Evolutionary conservation across 1,140 invertebrate species (phyloP).

Genomic region (Zaprionus lachaisei): DNA sequence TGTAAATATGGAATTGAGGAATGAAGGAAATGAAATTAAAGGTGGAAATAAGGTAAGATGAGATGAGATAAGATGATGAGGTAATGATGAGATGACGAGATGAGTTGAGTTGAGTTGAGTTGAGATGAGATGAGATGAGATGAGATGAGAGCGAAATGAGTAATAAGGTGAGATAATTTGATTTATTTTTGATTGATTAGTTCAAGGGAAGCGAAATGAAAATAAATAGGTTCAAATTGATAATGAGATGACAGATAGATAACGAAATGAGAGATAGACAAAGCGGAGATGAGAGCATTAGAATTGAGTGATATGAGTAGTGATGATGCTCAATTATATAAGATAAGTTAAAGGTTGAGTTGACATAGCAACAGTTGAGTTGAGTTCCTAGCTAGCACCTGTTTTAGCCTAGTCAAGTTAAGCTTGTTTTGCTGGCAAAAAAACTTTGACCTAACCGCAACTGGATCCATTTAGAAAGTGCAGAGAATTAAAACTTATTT

Average conservation of each 20-base stretch:
- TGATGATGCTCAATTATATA: neutral
- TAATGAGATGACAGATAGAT: neutral
- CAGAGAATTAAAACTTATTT: constrained; percentile 7
- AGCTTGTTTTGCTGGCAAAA: neutral
- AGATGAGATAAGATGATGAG: neutral
- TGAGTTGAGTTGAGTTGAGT: neutral
- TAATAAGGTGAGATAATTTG: neutral
- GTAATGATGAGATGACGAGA: too few species aligned
- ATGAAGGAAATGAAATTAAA: neutral
- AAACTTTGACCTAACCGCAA: neutral
- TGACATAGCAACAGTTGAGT: neutral
- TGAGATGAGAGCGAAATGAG: neutral
- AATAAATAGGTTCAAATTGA: neutral
- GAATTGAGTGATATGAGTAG: neutral
- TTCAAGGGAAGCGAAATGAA: neutral
- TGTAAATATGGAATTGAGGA: neutral
- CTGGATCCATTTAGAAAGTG: neutral
- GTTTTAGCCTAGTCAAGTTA: neutral
- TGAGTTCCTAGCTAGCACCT: neutral
- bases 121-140: neutral
- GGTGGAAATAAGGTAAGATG: neutral
- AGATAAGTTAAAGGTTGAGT: neutral
- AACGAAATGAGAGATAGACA: neutral
- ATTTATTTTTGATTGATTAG: neutral
- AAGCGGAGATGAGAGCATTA: neutral